Evolutionary conservation across 1,140 invertebrate genomes (phyloP), one percentile per base, ranked within the genome.

Genomic region (Macrostomum lignano): DNA sequence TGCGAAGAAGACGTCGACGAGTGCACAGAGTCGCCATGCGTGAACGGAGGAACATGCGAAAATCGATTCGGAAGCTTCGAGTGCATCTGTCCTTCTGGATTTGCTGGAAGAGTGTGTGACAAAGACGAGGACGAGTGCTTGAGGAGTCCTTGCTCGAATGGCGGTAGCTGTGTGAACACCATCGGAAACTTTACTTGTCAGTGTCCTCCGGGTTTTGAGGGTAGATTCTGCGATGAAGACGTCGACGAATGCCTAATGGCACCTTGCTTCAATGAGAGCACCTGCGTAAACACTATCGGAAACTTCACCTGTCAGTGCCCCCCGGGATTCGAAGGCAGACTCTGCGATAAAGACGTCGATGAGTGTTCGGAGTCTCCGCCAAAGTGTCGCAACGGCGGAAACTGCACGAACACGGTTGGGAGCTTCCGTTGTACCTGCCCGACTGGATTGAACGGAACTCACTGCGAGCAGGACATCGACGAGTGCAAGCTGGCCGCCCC

Each of bases 231-330:
- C n/a, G n/a, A n/a, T n/a, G n/a, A n/a, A n/a, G n/a, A n/a, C n/a
- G n/a, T n/a, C n/a, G n/a, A n/a, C n/a, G n/a, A n/a, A n/a, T n/a
- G n/a, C n/a, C n/a, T n/a, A n/a, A n/a, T n/a, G n/a, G n/a, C n/a
- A n/a, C n/a, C n/a, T n/a, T n/a, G n/a, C n/a, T n/a, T n/a, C n/a
- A n/a, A n/a, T n/a, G n/a, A n/a, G n/a, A n/a, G n/a, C n/a, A n/a
- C n/a, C 9, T 86, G 79, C 49, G 73, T 71, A 2, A 82, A 86
- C 46, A 81, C 74, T 0, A 72, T 75, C 45, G 75, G 75, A 1
- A 77, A 73, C 5, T 84, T 71, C 44, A 71, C 64, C 21, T 91
- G 82, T 46, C 68, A 71, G 42, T 91, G 81, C 56, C 66, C 73
- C 4, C 70, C 77, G 0, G 81, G 81, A 6, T 91, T 69, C 61